Conservation (phyloP, 2,113 vertebrate genomes). For the Hydrochoerus hydrochaeris region DNA sequence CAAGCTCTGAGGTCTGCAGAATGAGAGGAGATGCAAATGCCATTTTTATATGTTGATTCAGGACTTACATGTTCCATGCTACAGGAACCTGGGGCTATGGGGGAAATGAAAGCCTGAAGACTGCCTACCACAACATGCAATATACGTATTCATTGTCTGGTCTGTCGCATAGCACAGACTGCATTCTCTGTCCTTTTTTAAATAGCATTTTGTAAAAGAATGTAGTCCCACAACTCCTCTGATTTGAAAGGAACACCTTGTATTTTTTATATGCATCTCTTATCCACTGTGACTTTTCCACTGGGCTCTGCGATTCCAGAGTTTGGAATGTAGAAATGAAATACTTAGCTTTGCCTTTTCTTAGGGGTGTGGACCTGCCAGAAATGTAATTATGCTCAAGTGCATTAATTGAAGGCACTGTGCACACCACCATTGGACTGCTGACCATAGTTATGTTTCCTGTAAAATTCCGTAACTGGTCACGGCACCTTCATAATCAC, state of each 20-base stretch:
- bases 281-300: constrained; percentile 94
- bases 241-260: constrained; percentile 86
- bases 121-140: constrained; percentile 81
- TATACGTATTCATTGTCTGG: constrained; percentile 77
- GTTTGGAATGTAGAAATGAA: constrained; percentile 86
- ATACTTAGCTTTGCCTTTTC: constrained; percentile 87
- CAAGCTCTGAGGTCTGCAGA: constrained; percentile 76
- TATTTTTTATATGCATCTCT: constrained; percentile 94
- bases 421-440: constrained; percentile 88
- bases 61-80: constrained; percentile 73
- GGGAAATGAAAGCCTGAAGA: constrained; percentile 44
- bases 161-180: constrained; percentile 85
- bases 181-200: constrained; percentile 84
- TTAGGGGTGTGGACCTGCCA: constrained; percentile 82
- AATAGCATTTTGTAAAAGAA: constrained; percentile 85
- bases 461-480: constrained; percentile 85
- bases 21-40: constrained; percentile 77
- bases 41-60: constrained; percentile 72
- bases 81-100: constrained; percentile 77
- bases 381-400: constrained; percentile 86
- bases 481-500: constrained; percentile 94
- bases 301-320: constrained; percentile 86
- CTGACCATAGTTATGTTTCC: constrained; percentile 85
- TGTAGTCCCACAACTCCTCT: constrained; percentile 86
- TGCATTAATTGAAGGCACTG: constrained; percentile 88